A percentile compares a stretch with the other conserved stretches of the same genome.
Conservation (phyloP, 2,888 invertebrate species). For the Drosophila eohydei region DNA sequence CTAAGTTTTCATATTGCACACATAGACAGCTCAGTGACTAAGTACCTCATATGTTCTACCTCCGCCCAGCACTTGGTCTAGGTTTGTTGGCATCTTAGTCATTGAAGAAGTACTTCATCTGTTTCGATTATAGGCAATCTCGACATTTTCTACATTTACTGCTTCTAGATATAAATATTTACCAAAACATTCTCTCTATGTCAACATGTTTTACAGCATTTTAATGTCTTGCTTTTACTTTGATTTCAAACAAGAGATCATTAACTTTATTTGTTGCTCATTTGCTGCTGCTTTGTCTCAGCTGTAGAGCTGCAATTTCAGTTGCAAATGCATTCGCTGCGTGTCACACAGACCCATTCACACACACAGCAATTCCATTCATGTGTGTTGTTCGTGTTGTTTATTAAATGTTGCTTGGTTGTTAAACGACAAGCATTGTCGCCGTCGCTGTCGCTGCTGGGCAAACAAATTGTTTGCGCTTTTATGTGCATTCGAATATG, state of each 20-base stretch:
- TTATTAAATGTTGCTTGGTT: conserved; percentile 63
- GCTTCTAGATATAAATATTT: not conserved
- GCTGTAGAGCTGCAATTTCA: not conserved
- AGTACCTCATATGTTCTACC: not conserved
- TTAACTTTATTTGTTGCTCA: not conserved
- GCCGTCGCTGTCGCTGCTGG: conserved; percentile 21
- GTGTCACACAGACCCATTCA: conserved; percentile 39
- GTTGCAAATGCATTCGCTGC: conserved; percentile 12
- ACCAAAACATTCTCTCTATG: not conserved
- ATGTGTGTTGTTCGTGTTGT: conserved; percentile 31
- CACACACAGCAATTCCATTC: conserved; percentile 10
- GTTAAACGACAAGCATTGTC: conserved; percentile 49
- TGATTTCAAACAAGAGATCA: not conserved
- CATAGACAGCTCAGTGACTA: not conserved
- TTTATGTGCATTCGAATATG: conserved; percentile 36
- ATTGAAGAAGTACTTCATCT: not conserved
- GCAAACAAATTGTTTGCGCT: conserved; percentile 58
- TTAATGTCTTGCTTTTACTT: not conserved
- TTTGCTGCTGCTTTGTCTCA: not conserved
- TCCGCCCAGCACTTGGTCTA: not conserved
- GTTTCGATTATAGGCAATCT: not conserved
- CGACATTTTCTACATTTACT: not conserved
- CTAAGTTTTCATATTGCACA: not conserved
- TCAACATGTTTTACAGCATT: not conserved
- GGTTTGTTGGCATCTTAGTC: not conserved